Evolutionary conservation across 1,140 invertebrate species (phyloP).

Genomic region (Cotesia typhae): DNA sequence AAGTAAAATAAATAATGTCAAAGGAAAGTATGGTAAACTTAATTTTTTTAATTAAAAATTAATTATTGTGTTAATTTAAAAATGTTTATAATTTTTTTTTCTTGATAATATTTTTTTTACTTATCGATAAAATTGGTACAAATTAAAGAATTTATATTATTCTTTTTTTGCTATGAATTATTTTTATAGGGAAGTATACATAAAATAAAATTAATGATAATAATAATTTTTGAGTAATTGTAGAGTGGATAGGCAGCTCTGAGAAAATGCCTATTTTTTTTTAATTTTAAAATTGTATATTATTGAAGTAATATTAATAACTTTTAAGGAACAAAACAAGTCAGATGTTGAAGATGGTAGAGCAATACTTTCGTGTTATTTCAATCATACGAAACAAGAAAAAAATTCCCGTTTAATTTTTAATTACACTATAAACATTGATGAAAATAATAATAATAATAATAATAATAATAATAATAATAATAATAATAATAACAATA

Average conservation of each 20-base stretch:
- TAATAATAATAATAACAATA: not conserved
- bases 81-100: too few relatives aligned
- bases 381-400: not conserved
- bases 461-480: too few relatives aligned
- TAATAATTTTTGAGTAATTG: not conserved
- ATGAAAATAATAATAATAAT: too few relatives aligned
- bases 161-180: too few relatives aligned
- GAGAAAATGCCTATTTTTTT: too few relatives aligned
- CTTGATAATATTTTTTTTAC: too few relatives aligned
- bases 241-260: too few relatives aligned
- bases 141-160: too few relatives aligned
- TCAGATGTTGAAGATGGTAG: not conserved
- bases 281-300: too few relatives aligned
- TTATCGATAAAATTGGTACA: too few relatives aligned
- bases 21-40: not conserved
- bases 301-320: not conserved
- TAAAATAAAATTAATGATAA: constrained; percentile 1
- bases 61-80: too few relatives aligned
- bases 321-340: not conserved
- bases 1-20: constrained; percentile 1
- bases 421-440: not conserved
- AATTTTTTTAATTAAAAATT: not conserved
- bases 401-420: not conserved
- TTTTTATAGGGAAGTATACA: not conserved
- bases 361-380: not conserved